phyloP scores from a whole-genome alignment of 2,888 invertebrate genomes.

The Ametastegia equiseti region DNA sequence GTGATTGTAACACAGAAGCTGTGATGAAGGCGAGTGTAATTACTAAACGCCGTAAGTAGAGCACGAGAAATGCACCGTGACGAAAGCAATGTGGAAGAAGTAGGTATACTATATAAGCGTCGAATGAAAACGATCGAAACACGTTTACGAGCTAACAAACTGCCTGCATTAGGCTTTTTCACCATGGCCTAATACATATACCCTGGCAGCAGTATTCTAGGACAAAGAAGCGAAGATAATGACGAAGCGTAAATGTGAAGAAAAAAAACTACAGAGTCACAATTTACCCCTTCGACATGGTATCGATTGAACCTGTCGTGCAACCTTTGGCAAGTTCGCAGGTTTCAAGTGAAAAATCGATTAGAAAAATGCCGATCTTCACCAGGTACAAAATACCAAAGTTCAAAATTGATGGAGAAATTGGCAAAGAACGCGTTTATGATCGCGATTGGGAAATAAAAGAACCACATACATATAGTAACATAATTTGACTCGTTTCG shows the following conservation, averaged over 20 bases:
- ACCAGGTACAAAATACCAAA: too few relatives aligned
- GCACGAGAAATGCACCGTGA: conserved; percentile 39
- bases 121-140: conserved; percentile 25
- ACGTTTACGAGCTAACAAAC: neutral
- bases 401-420: neutral
- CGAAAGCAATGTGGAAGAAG: conserved; percentile 1
- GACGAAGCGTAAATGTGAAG: too few relatives aligned
- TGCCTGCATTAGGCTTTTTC: neutral
- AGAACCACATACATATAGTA: neutral
- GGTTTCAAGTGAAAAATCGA: neutral
- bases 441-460: neutral
- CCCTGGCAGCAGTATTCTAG: too few relatives aligned
- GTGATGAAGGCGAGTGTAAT: conserved; percentile 26
- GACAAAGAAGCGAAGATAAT: neutral
- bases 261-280: too few relatives aligned
- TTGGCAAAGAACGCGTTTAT: neutral
- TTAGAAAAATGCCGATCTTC: neutral
- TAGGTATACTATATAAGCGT: too few relatives aligned
- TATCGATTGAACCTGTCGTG: neutral
- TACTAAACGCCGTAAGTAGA: conserved; percentile 37
- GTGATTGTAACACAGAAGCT: conserved; percentile 36
- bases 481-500: neutral
- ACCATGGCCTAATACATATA: too few relatives aligned
- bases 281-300: neutral
- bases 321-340: neutral